Percentiles rank a stretch among this genome's conserved stretches.
phyloP scores from a whole-genome alignment of 1,140 invertebrate genomes.

The Argopecten irradians region DNA sequence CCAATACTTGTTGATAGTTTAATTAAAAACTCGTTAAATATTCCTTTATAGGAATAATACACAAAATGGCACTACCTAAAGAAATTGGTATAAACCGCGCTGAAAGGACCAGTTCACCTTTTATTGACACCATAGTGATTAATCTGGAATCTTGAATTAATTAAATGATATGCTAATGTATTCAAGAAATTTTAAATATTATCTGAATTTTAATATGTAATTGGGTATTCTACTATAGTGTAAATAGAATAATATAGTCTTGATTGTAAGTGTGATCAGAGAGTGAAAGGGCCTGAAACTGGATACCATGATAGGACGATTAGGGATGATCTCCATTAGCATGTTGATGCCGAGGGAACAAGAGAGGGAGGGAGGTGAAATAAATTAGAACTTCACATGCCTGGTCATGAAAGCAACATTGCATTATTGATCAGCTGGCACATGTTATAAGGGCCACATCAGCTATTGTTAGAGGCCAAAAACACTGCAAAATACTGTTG shows the following conservation, averaged over 20 bases:
- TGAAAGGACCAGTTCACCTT: too few species aligned
- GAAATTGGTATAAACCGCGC: too few species aligned
- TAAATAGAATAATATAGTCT: too few species aligned
- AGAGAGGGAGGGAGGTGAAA: neutral
- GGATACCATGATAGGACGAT: neutral
- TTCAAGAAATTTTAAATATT: neutral
- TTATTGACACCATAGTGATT: too few species aligned
- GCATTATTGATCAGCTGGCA: conserved; percentile 13
- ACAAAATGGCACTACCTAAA: too few species aligned
- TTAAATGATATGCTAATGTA: neutral
- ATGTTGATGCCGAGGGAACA: conserved; percentile 1
- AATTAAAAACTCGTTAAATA: too few species aligned
- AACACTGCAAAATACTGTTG: neutral
- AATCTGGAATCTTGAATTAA: neutral
- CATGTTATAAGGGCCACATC: neutral
- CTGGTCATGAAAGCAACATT: conserved; percentile 15
- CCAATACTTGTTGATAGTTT: too few species aligned
- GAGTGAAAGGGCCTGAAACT: neutral
- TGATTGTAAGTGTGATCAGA: neutral
- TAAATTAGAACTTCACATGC: conserved; percentile 18
- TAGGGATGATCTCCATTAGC: neutral
- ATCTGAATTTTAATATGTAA: neutral
- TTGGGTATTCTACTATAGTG: neutral
- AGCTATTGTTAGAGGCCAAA: conserved; percentile 7
- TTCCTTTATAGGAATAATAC: too few species aligned